phyloP scores from a whole-genome alignment of 2,888 invertebrate genomes.

The Auanema freiburgensis region DNA sequence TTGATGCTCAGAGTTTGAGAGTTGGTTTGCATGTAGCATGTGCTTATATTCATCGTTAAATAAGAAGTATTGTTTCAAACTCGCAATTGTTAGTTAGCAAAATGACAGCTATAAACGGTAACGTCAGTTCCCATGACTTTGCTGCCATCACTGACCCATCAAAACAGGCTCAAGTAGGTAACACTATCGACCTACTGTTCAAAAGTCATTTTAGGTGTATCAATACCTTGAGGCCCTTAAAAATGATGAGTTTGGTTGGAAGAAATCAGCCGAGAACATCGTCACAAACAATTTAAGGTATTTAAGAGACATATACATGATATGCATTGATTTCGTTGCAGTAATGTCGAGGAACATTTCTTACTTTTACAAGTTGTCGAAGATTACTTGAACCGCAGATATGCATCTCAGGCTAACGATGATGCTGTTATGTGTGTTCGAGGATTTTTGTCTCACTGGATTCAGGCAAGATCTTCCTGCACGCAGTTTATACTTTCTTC shows the following conservation, averaged over 20 bases:
- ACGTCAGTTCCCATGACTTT: not conserved
- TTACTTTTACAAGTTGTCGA: constrained; percentile 68
- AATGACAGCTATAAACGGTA: constrained; percentile 16
- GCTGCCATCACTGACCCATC: constrained; percentile 29
- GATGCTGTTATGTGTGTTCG: constrained; percentile 30
- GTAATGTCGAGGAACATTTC: constrained; percentile 64
- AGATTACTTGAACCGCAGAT: constrained; percentile 60
- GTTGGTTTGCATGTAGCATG: too few relatives aligned
- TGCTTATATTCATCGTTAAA: too few relatives aligned
- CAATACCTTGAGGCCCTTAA: constrained; percentile 42
- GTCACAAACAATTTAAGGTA: constrained; percentile 26
- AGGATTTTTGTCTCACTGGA: constrained; percentile 43
- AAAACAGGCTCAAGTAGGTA: constrained; percentile 32
- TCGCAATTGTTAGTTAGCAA: too few relatives aligned
- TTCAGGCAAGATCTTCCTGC: constrained; percentile 25
- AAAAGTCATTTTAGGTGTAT: constrained; percentile 26
- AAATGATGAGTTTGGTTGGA: constrained; percentile 45
- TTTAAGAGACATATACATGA: not conserved
- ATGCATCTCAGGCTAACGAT: constrained; percentile 17
- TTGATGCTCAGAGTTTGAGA: too few relatives aligned
- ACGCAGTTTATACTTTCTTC: not conserved
- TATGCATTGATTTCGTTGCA: constrained; percentile 19
- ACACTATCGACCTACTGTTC: not conserved
- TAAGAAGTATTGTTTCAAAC: too few relatives aligned
- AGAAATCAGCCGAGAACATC: constrained; percentile 38